Percentiles rank a stretch among this genome's conserved stretches.
Conservation (phyloP, 2,888 invertebrate genomes). For the Carterocephalus palaemon region DNA sequence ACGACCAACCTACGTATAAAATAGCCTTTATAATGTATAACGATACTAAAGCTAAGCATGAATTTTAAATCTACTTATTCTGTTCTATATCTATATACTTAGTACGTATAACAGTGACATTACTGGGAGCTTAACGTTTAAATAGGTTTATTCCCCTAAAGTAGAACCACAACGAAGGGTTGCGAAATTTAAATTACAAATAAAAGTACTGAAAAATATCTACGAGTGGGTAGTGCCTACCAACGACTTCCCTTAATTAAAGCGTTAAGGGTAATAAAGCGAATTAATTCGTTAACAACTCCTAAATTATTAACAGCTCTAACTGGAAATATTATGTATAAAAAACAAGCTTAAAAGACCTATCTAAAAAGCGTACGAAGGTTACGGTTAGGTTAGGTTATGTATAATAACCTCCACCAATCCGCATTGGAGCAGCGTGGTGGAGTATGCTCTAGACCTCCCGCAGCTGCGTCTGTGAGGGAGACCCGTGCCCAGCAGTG, state of each 20-base stretch:
- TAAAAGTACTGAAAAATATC: slow-evolving; percentile 78
- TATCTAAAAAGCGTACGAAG: too few relatives aligned
- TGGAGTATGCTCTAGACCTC: too few relatives aligned
- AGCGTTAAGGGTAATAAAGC: slow-evolving; percentile 73
- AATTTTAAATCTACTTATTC: slow-evolving; percentile 68
- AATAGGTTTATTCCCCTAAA: slow-evolving; percentile 77
- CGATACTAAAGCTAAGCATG: slow-evolving; percentile 45
- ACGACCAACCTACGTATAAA: too few relatives aligned
- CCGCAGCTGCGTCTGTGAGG: too few relatives aligned
- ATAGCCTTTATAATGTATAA: not conserved
- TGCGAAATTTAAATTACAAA: slow-evolving; percentile 79
- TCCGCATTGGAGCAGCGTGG: too few relatives aligned
- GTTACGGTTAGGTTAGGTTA: too few relatives aligned
- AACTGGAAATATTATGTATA: too few relatives aligned
- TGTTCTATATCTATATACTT: too few relatives aligned
- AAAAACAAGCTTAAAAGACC: too few relatives aligned
- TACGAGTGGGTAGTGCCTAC: slow-evolving; percentile 75
- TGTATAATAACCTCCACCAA: too few relatives aligned
- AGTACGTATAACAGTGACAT: slow-evolving; percentile 71
- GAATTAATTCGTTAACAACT: slow-evolving; percentile 66
- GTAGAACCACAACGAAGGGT: slow-evolving; percentile 70
- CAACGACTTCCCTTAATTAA: slow-evolving; percentile 77
- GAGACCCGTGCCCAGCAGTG: too few relatives aligned
- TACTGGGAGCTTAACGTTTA: slow-evolving; percentile 75
- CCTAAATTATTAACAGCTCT: slow-evolving; percentile 49